phyloP scores from a whole-genome alignment of 1,140 invertebrate genomes.

The Drosophila bipectinata region DNA sequence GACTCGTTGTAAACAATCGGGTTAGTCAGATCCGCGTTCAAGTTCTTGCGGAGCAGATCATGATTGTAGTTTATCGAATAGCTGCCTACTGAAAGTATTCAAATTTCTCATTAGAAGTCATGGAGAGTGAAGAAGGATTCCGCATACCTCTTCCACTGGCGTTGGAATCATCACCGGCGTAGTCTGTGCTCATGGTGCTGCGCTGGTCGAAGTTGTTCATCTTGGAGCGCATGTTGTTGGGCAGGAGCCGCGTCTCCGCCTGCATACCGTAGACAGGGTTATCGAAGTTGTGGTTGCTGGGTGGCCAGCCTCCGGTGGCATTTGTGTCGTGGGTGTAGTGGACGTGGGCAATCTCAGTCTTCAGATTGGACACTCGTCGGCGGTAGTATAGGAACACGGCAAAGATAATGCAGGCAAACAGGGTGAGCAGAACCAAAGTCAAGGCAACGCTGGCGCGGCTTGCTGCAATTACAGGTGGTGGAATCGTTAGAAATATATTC shows the following conservation, averaged over 20 bases:
- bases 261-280: conserved; percentile 94
- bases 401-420: conserved; percentile 87
- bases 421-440: conserved; percentile 88
- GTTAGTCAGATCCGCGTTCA: conserved; percentile 92
- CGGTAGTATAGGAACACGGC: conserved; percentile 91
- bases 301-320: conserved; percentile 86
- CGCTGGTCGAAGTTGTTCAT: conserved; percentile 77
- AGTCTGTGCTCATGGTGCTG: conserved; percentile 45
- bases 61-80: conserved; percentile 85
- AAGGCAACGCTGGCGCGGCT: conserved; percentile 87
- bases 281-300: conserved; percentile 93
- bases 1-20: conserved; percentile 92
- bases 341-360: conserved; percentile 93
- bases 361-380: conserved; percentile 90
- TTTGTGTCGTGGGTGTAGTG: conserved; percentile 93
- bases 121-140: not conserved
- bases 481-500: not conserved
- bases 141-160: conserved; percentile 71
- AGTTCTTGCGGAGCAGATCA: conserved; percentile 89
- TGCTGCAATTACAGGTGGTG: conserved; percentile 35
- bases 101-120: not conserved
- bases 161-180: conserved; percentile 77
- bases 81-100: conserved; percentile 81
- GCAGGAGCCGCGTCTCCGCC: conserved; percentile 86
- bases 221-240: conserved; percentile 87